A percentile compares a stretch with the other conserved stretches of the same genome.
These are phyloP conservation scores for Harpalus rufipes DNA, from an alignment of 2,888 invertebrate genomes.

Conservation along the genomic window DNA sequence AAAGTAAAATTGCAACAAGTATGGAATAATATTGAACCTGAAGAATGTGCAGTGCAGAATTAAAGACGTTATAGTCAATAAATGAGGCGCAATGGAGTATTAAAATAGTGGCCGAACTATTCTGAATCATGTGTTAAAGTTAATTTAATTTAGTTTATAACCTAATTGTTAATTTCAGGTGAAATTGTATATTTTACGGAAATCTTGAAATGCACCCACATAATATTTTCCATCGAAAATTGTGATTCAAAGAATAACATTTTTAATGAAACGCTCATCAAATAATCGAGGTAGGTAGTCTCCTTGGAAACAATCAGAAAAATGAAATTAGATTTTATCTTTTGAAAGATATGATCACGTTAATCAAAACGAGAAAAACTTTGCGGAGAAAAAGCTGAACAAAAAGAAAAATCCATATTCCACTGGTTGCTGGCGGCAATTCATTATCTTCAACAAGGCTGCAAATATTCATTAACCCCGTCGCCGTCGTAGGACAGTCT, in stretches of 20 bases:
- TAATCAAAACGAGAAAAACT: slow-evolving; percentile 30
- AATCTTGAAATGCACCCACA: not conserved
- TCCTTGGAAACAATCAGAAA: slow-evolving; percentile 19
- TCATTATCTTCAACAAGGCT: slow-evolving; percentile 48
- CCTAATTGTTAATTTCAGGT: too few relatives aligned
- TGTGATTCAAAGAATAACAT: not conserved
- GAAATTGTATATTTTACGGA: too few relatives aligned
- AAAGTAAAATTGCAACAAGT: too few relatives aligned
- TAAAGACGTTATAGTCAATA: too few relatives aligned
- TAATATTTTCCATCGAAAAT: not conserved
- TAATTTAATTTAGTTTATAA: too few relatives aligned
- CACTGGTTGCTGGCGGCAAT: slow-evolving; percentile 38
- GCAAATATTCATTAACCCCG: slow-evolving; percentile 43
- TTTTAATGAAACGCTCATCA: slow-evolving; percentile 2
- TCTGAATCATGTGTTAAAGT: too few relatives aligned
- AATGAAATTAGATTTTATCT: slow-evolving; percentile 23
- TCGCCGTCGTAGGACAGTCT: slow-evolving; percentile 35
- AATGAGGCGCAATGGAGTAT: too few relatives aligned
- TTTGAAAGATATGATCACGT: slow-evolving; percentile 10
- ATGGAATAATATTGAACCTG: too few relatives aligned
- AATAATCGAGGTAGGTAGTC: not conserved
- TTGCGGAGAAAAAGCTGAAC: not conserved
- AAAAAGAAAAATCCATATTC: slow-evolving; percentile 36
- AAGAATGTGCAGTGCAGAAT: too few relatives aligned
- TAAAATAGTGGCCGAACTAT: too few relatives aligned